These are phyloP conservation scores for Anas capensis DNA, from an alignment of 2,797 vertebrate genomes.

Conservation along the genomic window DNA sequence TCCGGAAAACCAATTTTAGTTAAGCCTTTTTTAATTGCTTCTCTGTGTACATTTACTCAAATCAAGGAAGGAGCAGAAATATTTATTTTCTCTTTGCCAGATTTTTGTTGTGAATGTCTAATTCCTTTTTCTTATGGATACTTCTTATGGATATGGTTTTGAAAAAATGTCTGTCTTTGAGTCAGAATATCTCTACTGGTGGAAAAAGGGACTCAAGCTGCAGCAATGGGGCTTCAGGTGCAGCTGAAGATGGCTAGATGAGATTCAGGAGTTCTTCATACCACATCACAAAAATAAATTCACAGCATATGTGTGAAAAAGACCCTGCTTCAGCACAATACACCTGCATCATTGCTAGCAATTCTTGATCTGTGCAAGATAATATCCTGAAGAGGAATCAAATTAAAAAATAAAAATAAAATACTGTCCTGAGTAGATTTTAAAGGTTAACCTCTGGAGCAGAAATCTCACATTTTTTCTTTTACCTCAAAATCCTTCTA, in stretches of 20 bases:
- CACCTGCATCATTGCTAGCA: not conserved
- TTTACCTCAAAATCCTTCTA: not conserved
- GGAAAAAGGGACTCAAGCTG: not conserved
- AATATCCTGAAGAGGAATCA: not conserved
- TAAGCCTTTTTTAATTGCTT: slow-evolving; percentile 78
- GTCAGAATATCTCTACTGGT: not conserved
- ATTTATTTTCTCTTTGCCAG: slow-evolving; percentile 61
- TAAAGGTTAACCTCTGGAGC: not conserved
- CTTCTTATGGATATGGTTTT: not conserved
- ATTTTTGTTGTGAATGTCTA: slow-evolving; percentile 37
- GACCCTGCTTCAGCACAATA: not conserved
- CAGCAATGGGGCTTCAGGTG: not conserved
- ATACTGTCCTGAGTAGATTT: not conserved
- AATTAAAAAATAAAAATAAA: not conserved
- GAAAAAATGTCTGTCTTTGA: not conserved
- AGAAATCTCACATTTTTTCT: not conserved
- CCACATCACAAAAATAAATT: not conserved
- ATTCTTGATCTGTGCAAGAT: not conserved
- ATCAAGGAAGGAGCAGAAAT: slow-evolving; percentile 57
- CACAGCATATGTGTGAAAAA: not conserved
- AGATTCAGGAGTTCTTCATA: not conserved
- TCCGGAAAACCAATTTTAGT: slow-evolving; percentile 75
- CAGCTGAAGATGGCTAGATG: not conserved
- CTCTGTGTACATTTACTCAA: slow-evolving; percentile 72
- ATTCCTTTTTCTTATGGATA: not conserved